A percentile compares a stretch with the other conserved stretches of the same genome.
phyloP scores from a whole-genome alignment of 2,888 invertebrate genomes.

The Epinotia bilunana region DNA sequence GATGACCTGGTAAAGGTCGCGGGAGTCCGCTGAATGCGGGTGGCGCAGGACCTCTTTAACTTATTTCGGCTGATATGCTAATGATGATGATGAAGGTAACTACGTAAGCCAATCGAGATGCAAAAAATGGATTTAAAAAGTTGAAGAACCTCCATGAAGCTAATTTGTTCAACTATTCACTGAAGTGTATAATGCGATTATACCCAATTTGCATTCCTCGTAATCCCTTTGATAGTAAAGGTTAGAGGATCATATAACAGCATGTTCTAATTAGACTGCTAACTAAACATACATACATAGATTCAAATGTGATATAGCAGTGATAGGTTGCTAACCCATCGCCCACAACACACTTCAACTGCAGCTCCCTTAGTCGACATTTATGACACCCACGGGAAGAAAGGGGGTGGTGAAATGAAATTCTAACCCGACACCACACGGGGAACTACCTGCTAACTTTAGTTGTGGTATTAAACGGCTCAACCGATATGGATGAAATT shows the following conservation, averaged over 20 bases:
- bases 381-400: too few relatives aligned
- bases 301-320: too few relatives aligned
- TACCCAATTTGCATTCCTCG: not conserved
- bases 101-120: not conserved
- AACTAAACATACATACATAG: not conserved
- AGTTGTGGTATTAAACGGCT: not conserved
- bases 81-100: not conserved
- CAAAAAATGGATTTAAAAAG: not conserved
- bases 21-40: too few relatives aligned
- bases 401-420: too few relatives aligned
- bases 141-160: not conserved
- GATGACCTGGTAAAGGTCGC: too few relatives aligned
- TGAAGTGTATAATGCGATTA: conserved; percentile 11
- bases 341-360: too few relatives aligned
- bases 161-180: not conserved
- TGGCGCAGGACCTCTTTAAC: too few relatives aligned
- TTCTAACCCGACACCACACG: too few relatives aligned
- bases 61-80: too few relatives aligned
- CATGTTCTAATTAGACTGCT: not conserved
- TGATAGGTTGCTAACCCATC: too few relatives aligned
- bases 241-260: not conserved
- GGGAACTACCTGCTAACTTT: not conserved
- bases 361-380: too few relatives aligned
- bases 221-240: not conserved
- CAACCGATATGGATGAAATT: too few relatives aligned